Base-by-base conservation (phyloP, 2,797 vertebrate genomes). In the Streptopelia turtur region DNA sequence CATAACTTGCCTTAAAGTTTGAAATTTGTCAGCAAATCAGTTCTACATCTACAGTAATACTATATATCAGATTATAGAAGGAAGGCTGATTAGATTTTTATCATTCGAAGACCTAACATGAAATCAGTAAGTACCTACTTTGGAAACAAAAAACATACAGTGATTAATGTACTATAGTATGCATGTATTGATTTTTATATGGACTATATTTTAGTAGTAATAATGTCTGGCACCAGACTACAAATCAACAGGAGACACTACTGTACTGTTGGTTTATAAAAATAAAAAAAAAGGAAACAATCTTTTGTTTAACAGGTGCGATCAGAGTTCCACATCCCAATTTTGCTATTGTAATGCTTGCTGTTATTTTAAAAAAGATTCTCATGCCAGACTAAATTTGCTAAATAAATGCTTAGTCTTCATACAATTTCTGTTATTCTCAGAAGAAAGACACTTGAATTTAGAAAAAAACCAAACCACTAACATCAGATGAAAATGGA, bases 141-240 rank as follows among this genome's bases (percentile, higher is more conserved):
- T 55, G 80, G 84, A 93, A 95, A 56, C 17, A 95, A 89, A 94
- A 95, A 89, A 31, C 28, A 49, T 77, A 30, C 5, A 76, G 41
- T 77, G 97, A 95, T 94, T 96, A 95, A 95, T 87, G 68, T 69
- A 78, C 69, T 91, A 61, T 87, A 90, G 86, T 94, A 96, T 94
- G 75, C 52, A 78, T 85, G 71, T 71, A 97, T 95, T 92, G 93
- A 96, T 97, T 97, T 96, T 96, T 89, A 70, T 88, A 83, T 94
- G 82, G 93, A 91, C 80, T 91, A 78, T 94, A 93, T 87, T 96
- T 97, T 94, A 94, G 64, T 83, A 68, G 70, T 96, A 97, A 95
- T 92, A 68, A 81, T 13, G n/a, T 94, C 91, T 97, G 90, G 64
- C 92, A 97, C 80, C 90, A 97, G 95, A 89, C 88, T 71, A 81